phyloP scores from a whole-genome alignment of 2,797 vertebrate species.

The Acanthornis magna region DNA sequence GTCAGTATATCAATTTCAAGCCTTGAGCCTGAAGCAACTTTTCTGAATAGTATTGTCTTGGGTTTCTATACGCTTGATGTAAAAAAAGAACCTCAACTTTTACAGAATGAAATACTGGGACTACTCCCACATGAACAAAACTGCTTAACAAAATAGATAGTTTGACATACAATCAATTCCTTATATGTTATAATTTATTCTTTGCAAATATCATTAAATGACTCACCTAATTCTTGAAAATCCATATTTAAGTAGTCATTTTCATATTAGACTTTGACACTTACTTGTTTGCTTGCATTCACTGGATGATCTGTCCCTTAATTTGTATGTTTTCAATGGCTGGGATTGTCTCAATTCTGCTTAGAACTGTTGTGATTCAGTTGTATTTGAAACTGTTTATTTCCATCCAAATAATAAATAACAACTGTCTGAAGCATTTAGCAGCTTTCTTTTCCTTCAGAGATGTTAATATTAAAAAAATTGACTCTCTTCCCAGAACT shows the following conservation, averaged over 20 bases:
- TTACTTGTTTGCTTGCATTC: neutral
- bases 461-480: constrained; percentile 10
- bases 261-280: neutral
- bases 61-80: neutral
- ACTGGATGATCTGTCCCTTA: neutral
- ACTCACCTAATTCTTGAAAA: neutral
- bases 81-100: neutral
- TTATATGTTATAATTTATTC: neutral
- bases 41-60: neutral
- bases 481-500: neutral
- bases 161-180: neutral
- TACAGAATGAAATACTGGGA: neutral
- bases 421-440: constrained; percentile 1
- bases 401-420: constrained; percentile 15
- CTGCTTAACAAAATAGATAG: neutral
- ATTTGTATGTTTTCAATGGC: neutral
- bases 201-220: neutral
- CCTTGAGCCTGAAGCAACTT: neutral
- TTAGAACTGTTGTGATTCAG: neutral
- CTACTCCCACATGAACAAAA: neutral
- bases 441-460: constrained; percentile 2
- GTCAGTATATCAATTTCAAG: neutral
- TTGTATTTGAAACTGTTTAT: neutral
- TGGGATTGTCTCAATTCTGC: neutral
- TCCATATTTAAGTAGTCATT: neutral